These are phyloP conservation scores for Machimus atricapillus DNA, from an alignment of 2,888 invertebrate species.

Conservation along the genomic window DNA sequence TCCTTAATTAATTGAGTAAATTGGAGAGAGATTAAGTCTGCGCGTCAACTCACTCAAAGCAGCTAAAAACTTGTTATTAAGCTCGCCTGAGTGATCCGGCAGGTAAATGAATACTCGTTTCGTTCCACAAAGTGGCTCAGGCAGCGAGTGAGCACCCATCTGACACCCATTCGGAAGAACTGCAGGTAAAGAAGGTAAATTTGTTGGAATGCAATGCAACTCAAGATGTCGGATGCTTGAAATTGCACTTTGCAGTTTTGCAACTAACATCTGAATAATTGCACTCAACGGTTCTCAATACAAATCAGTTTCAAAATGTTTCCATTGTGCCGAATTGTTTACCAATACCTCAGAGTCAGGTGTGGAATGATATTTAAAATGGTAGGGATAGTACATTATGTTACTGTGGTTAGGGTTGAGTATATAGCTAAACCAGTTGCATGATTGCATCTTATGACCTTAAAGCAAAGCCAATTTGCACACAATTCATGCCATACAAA, in stretches of 20 bases:
- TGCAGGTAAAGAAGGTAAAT: neutral
- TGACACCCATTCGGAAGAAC: neutral
- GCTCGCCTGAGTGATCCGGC: neutral
- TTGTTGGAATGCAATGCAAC: neutral
- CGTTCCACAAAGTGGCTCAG: neutral
- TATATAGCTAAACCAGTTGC: neutral
- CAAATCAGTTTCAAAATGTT: neutral
- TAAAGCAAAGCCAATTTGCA: neutral
- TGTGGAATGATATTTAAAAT: neutral
- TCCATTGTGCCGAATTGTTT: neutral
- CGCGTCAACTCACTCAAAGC: neutral
- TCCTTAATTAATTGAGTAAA: neutral
- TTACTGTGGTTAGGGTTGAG: neutral
- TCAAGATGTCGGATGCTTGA: neutral
- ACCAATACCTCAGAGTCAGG: neutral
- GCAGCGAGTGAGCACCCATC: neutral
- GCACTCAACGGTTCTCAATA: neutral
- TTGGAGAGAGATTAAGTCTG: neutral
- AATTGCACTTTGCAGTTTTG: neutral
- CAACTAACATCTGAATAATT: neutral
- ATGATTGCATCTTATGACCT: neutral
- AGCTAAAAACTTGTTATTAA: neutral
- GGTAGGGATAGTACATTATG: neutral
- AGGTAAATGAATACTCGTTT: neutral
- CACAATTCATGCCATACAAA: neutral